Conservation (phyloP, 2,797 vertebrate species). For the Eremophila alpestris region DNA sequence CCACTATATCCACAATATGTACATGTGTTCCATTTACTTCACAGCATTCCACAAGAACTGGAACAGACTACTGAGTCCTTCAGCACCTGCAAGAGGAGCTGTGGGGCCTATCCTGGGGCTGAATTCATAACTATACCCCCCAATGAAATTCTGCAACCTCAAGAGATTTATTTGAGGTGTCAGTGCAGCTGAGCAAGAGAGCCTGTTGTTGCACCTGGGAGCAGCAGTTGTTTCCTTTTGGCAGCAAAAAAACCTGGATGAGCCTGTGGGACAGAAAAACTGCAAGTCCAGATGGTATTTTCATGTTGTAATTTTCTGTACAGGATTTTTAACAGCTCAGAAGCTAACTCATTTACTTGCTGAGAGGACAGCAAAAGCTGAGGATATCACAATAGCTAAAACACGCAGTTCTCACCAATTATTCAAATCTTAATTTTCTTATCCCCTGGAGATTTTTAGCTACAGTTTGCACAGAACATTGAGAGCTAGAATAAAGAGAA, state of each 20-base stretch:
- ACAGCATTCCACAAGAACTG: not conserved
- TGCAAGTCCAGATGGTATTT: slow-evolving; percentile 35
- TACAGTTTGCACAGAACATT: not conserved
- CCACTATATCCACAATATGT: rapidly evolving
- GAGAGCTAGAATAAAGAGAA: not conserved
- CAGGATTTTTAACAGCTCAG: slow-evolving; percentile 53
- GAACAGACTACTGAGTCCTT: not conserved
- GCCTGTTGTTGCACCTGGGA: not conserved
- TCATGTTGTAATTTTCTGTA: slow-evolving; percentile 5
- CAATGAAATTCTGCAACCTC: not conserved
- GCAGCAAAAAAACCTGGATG: slow-evolving; percentile 8
- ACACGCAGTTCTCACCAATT: slow-evolving; percentile 12
- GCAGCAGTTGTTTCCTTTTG: not conserved
- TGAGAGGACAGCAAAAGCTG: slow-evolving; percentile 25
- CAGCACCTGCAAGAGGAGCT: not conserved
- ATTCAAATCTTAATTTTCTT: slow-evolving; percentile 34
- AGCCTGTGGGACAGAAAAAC: slow-evolving; percentile 18
- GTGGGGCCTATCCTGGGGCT: not conserved
- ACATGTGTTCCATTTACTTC: not conserved
- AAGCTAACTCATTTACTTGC: slow-evolving; percentile 13
- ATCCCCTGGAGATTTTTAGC: slow-evolving; percentile 13
- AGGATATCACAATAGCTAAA: slow-evolving; percentile 43
- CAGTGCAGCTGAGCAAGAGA: not conserved
- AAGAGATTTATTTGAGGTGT: not conserved
- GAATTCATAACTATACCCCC: not conserved